Evolutionary conservation across 2,113 vertebrate species (phyloP), one percentile per base, ranked within the genome.

Genomic region (Chaetops frenatus): DNA sequence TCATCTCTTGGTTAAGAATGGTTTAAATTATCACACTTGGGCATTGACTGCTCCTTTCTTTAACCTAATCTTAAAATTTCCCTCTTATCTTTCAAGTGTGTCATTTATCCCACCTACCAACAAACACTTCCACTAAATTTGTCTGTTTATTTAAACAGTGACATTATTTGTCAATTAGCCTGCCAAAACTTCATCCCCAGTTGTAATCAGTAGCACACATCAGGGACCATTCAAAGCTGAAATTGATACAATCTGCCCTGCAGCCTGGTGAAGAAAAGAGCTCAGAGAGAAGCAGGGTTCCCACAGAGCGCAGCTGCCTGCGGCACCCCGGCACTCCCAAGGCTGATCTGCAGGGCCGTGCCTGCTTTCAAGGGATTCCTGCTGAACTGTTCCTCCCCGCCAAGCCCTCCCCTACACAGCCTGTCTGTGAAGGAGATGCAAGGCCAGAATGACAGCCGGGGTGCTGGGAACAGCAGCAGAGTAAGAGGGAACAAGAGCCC

Each of bases 381-480:
- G 3, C 17, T 44, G 29, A n/a, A 44, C 24, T 35, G 4, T 15
- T 40, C 25, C 56, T 67, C 27, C 44, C 69, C 1, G 0, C 20
- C 28, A 23, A 54, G 38, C 40, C 12, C 15, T 61, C 21, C 61
- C 20, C 57, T 50, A n/a, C 29, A 13, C 36, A 53, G 44, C 36
- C 20, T 0, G 2, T 11, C 58, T 31, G 27, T 11, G 28, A 69
- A 27, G 0, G 1, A 5, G 33, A 10, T 10, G 20, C 47, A 58
- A 28, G 31, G 80, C 57, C 66, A 82, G 54, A 70, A 27, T 0
- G 8, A 42, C 5, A 31, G 24, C 44, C 0, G 0, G 47, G 77
- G 36, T 5, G 4, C 20, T 27, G 44, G 38, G 25, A 81, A 71
- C 24, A 53, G 24, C 65, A 76, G 48, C 1, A 5, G 29, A 58